Base-by-base conservation (phyloP, 2,113 vertebrate species). In the Heloderma charlesbogerti region DNA sequence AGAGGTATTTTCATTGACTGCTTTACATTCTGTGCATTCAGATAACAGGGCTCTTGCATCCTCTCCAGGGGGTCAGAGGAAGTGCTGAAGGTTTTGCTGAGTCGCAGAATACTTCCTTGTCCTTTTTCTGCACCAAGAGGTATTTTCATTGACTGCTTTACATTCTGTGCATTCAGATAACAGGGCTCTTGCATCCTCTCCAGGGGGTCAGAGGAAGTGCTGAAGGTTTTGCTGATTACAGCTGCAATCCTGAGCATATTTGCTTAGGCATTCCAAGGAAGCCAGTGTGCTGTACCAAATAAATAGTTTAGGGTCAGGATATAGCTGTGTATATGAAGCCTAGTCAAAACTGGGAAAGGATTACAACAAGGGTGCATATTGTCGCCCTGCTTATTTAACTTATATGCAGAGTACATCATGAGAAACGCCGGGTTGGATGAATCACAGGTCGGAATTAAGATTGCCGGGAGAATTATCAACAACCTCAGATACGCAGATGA, bases 121-220 rank as follows among this genome's bases (percentile, higher is more conserved):
- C 91, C 0, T 0, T 27, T 66, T 89, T 48, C 87, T 1, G n/a
- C 43, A 88, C 94, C 93, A 92, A 91, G 91, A 0, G 7, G 84
- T 6, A 88, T 34, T 60, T 60, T 74, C 95, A 94, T 93, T 95
- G 91, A 94, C 31, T 0, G 66, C 89, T 89, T 93, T 0, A 20
- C 1, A 87, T 34, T 94, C 94, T 95, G 48, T 69, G 0, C 91
- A 29, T 82, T 91, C 91, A 91, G 94, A 90, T 54, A 0, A 89
- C 72, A 94, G 92, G 86, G 79, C 80, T 79, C 78, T 18, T 31
- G 90, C 9, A 0, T 63, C 82, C 90, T 57, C 60, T 85, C 1
- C 92, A 92, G 37, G 77, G 77, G 91, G 82, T 90, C 87, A 92
- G 67, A 94, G 92, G 94, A 96, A 96, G 43, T 0, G 20, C n/a